Evolutionary conservation across 2,113 vertebrate species (phyloP).

Genomic region (Sturnira hondurensis): DNA sequence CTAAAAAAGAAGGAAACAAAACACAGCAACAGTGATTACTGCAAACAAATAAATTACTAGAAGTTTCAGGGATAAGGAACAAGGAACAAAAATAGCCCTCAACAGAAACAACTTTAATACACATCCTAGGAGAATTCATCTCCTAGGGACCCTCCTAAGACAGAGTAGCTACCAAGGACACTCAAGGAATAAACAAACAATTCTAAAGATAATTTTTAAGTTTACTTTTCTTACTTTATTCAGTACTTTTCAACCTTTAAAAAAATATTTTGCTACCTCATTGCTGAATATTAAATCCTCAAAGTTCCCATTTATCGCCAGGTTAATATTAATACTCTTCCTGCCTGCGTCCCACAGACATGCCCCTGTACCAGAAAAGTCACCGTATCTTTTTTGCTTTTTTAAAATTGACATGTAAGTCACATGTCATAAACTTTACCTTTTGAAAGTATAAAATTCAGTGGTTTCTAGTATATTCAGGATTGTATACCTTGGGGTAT

Average conservation of each 20-base stretch:
- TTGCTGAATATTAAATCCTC: not conserved
- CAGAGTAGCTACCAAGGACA: not conserved
- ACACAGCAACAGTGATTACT: not conserved
- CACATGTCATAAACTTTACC: not conserved
- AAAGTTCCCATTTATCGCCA: not conserved
- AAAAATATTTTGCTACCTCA: not conserved
- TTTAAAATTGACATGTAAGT: not conserved
- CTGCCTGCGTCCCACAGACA: not conserved
- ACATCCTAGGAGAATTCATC: not conserved
- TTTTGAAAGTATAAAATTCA: conserved; percentile 3
- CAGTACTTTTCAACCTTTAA: not conserved
- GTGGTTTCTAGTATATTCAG: not conserved
- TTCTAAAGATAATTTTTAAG: not conserved
- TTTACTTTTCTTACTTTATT: not conserved
- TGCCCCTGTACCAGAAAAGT: not conserved
- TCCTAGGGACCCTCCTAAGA: not conserved
- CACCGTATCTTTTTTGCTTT: not conserved
- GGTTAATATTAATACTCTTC: not conserved
- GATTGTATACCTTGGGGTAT: too few species aligned
- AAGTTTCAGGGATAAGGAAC: not conserved
- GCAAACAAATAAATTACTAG: not conserved
- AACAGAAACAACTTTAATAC: not conserved
- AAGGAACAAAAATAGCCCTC: not conserved
- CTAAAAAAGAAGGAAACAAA: not conserved
- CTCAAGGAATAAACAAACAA: not conserved